Conservation (phyloP, 2,888 invertebrate genomes). For the Harmothoe impar region DNA sequence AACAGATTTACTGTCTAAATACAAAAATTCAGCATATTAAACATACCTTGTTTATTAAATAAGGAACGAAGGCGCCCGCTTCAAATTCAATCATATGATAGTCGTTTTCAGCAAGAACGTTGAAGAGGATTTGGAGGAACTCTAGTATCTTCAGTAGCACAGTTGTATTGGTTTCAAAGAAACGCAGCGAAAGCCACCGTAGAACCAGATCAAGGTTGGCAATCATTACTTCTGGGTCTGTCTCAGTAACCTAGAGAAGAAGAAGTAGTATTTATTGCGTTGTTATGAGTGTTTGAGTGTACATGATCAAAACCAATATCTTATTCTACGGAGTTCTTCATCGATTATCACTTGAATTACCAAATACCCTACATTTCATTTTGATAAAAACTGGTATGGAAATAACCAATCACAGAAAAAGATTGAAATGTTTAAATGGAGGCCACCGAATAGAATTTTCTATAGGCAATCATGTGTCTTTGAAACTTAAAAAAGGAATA, state of each 20-base stretch:
- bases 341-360: too few relatives aligned
- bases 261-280: too few relatives aligned
- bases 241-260: slow-evolving; percentile 87
- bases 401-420: too few relatives aligned
- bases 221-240: slow-evolving; percentile 91
- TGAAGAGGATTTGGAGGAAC: slow-evolving; percentile 93
- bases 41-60: slow-evolving; percentile 93
- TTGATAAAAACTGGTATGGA: too few relatives aligned
- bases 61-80: slow-evolving; percentile 96
- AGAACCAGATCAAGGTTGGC: slow-evolving; percentile 96
- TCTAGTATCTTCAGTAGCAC: slow-evolving; percentile 97
- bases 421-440: too few relatives aligned
- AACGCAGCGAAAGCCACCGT: slow-evolving; percentile 97
- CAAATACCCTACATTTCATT: too few relatives aligned
- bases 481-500: too few relatives aligned
- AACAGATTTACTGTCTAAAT: neutral
- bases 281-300: too few relatives aligned
- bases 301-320: too few relatives aligned
- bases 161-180: slow-evolving; percentile 99
- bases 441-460: too few relatives aligned
- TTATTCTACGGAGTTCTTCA: too few relatives aligned
- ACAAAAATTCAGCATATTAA: neutral
- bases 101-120: slow-evolving; percentile 89
- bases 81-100: slow-evolving; percentile 95
- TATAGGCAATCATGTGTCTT: too few relatives aligned